A percentile compares a stretch with the other conserved stretches of the same genome.
Evolutionary conservation across 2,888 invertebrate species (phyloP).

Genomic region (Drosophila ustulata): DNA sequence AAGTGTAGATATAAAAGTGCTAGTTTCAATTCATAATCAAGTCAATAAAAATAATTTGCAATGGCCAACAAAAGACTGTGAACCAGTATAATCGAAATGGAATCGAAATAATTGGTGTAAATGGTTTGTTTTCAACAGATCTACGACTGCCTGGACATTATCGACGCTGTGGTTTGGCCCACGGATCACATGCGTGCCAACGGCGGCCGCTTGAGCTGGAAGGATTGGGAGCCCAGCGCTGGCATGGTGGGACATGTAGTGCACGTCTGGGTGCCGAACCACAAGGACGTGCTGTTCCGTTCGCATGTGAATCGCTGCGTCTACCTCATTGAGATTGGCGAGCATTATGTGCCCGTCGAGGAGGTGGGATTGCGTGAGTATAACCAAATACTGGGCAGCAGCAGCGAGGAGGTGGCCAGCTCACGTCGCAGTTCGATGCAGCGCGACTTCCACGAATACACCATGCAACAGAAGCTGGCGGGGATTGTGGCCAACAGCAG

Average conservation of each 20-base stretch:
- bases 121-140: constrained; percentile 85
- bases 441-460: constrained; percentile 73
- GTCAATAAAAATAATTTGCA: too few species aligned
- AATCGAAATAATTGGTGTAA: too few species aligned
- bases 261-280: constrained; percentile 97
- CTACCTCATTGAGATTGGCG: constrained; percentile 95
- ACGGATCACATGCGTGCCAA: constrained; percentile 93
- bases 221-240: constrained; percentile 94
- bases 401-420: constrained; percentile 69
- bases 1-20: too few species aligned
- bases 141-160: constrained; percentile 96
- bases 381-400: constrained; percentile 79
- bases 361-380: constrained; percentile 92
- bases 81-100: too few species aligned
- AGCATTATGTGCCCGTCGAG: constrained; percentile 96
- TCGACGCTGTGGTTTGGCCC: constrained; percentile 97
- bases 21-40: too few species aligned
- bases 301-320: constrained; percentile 97
- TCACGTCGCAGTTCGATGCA: constrained; percentile 79
- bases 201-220: constrained; percentile 96
- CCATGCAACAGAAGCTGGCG: constrained; percentile 67
- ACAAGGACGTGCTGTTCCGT: constrained; percentile 93
- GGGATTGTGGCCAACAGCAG: constrained; percentile 72
- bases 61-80: too few species aligned
- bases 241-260: constrained; percentile 98